Base-by-base conservation (phyloP, 1,140 invertebrate genomes). In the Scaptomyza hsui region DNA sequence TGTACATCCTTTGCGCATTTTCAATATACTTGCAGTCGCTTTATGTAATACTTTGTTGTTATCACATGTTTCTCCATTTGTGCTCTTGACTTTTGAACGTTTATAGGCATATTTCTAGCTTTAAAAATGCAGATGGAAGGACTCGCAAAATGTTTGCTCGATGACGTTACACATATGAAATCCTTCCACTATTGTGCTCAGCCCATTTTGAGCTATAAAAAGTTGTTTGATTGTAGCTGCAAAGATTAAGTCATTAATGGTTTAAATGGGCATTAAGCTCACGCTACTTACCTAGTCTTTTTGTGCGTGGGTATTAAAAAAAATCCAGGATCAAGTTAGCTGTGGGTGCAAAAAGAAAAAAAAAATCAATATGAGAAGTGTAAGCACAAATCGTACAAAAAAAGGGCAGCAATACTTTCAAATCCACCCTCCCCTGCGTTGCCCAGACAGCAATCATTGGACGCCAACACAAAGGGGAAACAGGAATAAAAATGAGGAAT, bases 281-380 rank as follows among this genome's bases (percentile, higher is more conserved):
- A 48, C 18, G 9, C 32, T 45, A 67, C 62, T 72, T 29, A 72
- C 69, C 61, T 71, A 35, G 21, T 19, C 19, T 13, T 19, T 32
- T 32, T 69, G 35, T 47, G 37, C 44, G 12, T 44, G 56, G 16
- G 21, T 65, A 10, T 48, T 16, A 29, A 41, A 24, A 52, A 19
- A 44, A 61, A 51, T 42, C 24, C 48, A 62, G 48, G 19, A 68
- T 39, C 12, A 55, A 47, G 13, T 29, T 32, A 51, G 63, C 63
- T 59, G 18, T 51, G 24, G 45, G 24, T 35, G 32, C 26, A 29
- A 29, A 29, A 29, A 29, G 29, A 37, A 52, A 55, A 37, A 60
- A 52, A 72, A 72, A 72, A 72, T 72, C 70, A 68, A 72, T 72
- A 72, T 7, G 18, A 26, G 48, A 51, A 37, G n/a, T 19, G 52